Evolutionary conservation across 2,113 vertebrate genomes (phyloP).

Genomic region (Pterocles gutturalis): DNA sequence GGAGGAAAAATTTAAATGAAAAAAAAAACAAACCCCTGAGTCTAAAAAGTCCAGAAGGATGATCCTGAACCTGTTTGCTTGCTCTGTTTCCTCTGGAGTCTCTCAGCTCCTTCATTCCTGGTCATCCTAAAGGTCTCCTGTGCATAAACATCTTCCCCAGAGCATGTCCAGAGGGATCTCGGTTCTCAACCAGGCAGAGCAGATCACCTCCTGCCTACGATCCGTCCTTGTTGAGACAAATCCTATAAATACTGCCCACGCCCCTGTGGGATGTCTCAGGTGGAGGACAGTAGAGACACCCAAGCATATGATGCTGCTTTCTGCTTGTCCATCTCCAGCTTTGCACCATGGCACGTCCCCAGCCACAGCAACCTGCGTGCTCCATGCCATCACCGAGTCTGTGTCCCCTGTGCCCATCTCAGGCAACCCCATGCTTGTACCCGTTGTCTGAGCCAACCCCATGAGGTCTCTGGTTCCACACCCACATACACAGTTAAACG

Average conservation of each 20-base stretch:
- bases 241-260: background rate
- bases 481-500: accelerated
- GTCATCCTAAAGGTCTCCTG: background rate
- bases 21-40: background rate
- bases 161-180: background rate
- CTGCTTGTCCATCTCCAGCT: background rate
- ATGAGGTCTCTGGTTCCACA: background rate
- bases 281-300: background rate
- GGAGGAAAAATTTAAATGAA: background rate
- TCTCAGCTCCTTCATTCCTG: background rate
- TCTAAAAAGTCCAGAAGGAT: background rate
- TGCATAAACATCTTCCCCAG: background rate
- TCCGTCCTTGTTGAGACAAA: background rate
- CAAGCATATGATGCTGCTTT: no score
- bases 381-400: accelerated
- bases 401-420: background rate
- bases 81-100: background rate
- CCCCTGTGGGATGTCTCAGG: background rate
- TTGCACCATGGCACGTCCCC: background rate
- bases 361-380: background rate
- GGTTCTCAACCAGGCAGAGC: background rate
- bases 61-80: background rate
- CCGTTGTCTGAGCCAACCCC: background rate
- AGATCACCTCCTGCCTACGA: background rate
- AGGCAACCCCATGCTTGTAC: background rate